A percentile compares a stretch with the other conserved stretches of the same genome.
Evolutionary conservation across 2,888 invertebrate species (phyloP).

Genomic region (Diloba caeruleocephala): DNA sequence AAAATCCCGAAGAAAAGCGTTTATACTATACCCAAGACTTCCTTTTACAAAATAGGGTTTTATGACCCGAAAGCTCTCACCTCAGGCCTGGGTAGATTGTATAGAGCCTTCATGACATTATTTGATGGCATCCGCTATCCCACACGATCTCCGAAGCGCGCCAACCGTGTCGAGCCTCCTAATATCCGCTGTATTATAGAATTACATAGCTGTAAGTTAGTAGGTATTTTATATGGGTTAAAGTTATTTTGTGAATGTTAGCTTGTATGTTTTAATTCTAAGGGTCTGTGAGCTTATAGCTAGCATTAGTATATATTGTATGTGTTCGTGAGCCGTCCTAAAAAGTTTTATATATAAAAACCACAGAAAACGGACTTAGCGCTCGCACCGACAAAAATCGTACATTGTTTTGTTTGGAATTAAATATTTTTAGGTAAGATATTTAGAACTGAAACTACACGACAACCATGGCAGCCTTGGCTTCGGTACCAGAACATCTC

Average conservation of each 20-base stretch:
- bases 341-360: no score
- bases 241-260: slow-evolving; percentile 1
- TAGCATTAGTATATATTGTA: no score
- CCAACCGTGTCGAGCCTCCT: slow-evolving; percentile 34
- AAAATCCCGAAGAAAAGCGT: slow-evolving; percentile 19
- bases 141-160: slow-evolving; percentile 40
- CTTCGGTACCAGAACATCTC: no score
- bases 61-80: slow-evolving; percentile 39
- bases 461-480: no score
- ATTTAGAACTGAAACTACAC: no score
- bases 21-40: slow-evolving; percentile 28
- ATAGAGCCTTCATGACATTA: slow-evolving; percentile 36
- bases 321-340: no score
- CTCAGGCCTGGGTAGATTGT: slow-evolving; percentile 50
- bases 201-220: not conserved
- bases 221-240: slow-evolving; percentile 9
- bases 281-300: no score
- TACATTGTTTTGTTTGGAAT: no score
- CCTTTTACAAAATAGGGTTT: slow-evolving; percentile 46
- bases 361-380: no score
- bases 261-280: no score
- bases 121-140: slow-evolving; percentile 46
- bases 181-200: slow-evolving; percentile 49
- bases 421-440: no score
- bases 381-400: no score